Percentiles rank a stretch among this genome's conserved stretches.
phyloP scores from a whole-genome alignment of 2,113 vertebrate genomes.

The Phalacrocorax aristotelis region DNA sequence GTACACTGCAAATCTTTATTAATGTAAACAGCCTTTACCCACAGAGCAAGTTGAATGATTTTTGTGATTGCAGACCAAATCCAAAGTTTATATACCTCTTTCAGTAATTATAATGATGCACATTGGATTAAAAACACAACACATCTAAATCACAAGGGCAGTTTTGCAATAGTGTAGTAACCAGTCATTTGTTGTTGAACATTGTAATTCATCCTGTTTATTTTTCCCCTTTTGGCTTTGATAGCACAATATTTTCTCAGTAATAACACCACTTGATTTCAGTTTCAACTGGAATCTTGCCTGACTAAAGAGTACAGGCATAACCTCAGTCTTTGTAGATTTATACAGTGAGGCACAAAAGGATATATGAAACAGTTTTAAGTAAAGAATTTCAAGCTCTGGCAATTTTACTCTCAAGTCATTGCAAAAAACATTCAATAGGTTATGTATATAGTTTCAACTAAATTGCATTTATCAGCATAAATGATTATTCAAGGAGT shows the following conservation, averaged over 20 bases:
- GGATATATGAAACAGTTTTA: constrained; percentile 2
- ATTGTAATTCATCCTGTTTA: neutral
- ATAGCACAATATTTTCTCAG: constrained; percentile 29
- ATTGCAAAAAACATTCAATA: neutral
- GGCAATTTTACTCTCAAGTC: neutral
- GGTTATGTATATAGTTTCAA: neutral
- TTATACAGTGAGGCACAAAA: constrained; percentile 15
- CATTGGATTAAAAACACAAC: neutral
- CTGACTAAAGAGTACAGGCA: constrained; percentile 13
- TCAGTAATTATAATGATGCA: neutral
- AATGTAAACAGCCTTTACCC: neutral
- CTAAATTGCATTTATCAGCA: neutral
- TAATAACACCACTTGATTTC: constrained; percentile 1
- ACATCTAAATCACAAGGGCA: neutral
- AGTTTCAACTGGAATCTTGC: neutral
- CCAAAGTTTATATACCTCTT: neutral
- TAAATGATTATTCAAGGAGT: neutral
- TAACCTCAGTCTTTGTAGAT: constrained; percentile 17
- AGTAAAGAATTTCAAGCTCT: neutral
- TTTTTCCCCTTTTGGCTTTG: constrained; percentile 8
- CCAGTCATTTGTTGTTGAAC: neutral
- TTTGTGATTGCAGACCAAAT: neutral
- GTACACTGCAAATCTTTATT: neutral
- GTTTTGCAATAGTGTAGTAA: neutral
- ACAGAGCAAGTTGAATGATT: neutral